Conservation (phyloP, 2,888 invertebrate species). For the Nebria salina region DNA sequence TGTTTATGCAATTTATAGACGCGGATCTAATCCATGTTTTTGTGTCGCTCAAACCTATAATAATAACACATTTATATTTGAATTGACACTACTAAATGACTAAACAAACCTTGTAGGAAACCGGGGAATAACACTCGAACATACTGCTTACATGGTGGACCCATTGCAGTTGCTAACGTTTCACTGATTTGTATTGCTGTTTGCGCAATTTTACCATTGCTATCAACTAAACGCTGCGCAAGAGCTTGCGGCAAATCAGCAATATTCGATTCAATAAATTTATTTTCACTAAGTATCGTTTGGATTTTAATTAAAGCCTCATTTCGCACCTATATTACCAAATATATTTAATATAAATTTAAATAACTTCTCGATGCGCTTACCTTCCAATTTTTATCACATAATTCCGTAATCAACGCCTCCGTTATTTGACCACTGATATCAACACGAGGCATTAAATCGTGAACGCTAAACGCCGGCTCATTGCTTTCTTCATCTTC, state of each 20-base stretch:
- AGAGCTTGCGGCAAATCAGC: constrained; percentile 87
- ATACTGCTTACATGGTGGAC: constrained; percentile 80
- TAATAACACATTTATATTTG: not conserved
- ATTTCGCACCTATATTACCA: constrained; percentile 67
- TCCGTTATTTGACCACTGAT: constrained; percentile 86
- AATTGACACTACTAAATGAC: constrained; percentile 55
- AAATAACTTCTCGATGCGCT: constrained; percentile 62
- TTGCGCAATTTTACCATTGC: constrained; percentile 91
- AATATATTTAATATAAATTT: not conserved
- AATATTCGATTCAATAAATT: constrained; percentile 82
- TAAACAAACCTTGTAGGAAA: constrained; percentile 76
- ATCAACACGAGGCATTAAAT: constrained; percentile 80
- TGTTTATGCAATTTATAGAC: constrained; percentile 83
- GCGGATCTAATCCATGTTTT: constrained; percentile 84
- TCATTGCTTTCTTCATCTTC: constrained; percentile 61
- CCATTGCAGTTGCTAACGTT: constrained; percentile 83
- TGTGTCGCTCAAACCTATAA: constrained; percentile 62
- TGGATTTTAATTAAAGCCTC: constrained; percentile 80
- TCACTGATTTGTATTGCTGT: constrained; percentile 86
- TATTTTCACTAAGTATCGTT: constrained; percentile 76
- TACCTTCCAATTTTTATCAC: constrained; percentile 94
- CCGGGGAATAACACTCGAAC: constrained; percentile 85
- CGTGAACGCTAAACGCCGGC: constrained; percentile 69
- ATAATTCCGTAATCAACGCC: constrained; percentile 79
- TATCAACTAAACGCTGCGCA: constrained; percentile 81